Percentiles rank a stretch among this genome's conserved stretches.
phyloP scores from a whole-genome alignment of 2,797 vertebrate species.

The Rhinophrynus dorsalis region DNA sequence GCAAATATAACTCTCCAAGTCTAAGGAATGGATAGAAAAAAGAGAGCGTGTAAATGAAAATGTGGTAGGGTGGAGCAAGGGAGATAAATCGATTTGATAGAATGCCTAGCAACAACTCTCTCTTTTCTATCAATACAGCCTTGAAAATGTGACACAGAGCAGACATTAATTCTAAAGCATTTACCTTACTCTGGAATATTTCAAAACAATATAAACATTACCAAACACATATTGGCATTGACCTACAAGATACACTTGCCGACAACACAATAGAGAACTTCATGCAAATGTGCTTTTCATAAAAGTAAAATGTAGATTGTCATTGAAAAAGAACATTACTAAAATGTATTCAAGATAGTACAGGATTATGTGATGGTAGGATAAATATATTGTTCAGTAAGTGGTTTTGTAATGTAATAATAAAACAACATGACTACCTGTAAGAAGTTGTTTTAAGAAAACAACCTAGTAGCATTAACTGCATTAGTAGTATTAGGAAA shows the following conservation, averaged over 20 bases:
- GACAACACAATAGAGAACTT: not conserved
- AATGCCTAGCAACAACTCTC: too few species aligned
- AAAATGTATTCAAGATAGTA: constrained; percentile 14
- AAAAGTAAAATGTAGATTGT: not conserved
- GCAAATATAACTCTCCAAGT: too few species aligned
- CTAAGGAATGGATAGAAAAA: too few species aligned
- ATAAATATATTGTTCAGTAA: constrained; percentile 25
- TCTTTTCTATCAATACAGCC: too few species aligned
- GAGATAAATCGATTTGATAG: too few species aligned
- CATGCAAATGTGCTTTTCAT: not conserved
- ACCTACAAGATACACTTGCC: not conserved
- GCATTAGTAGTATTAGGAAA: constrained; percentile 2
- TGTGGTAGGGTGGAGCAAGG: too few species aligned
- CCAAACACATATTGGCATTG: not conserved
- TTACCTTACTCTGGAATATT: not conserved
- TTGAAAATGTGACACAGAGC: too few species aligned
- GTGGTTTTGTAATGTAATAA: constrained; percentile 24
- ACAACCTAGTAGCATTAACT: constrained; percentile 1
- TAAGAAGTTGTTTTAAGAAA: not conserved
- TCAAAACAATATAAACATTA: constrained; percentile 13
- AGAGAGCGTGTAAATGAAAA: too few species aligned
- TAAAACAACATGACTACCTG: constrained; percentile 13
- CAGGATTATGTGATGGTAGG: constrained; percentile 6
- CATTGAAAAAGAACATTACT: constrained; percentile 17
- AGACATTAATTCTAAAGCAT: too few species aligned